A percentile compares a stretch with the other conserved stretches of the same genome.
Conservation (phyloP, 2,888 invertebrate genomes). For the Athetis lepigone region DNA sequence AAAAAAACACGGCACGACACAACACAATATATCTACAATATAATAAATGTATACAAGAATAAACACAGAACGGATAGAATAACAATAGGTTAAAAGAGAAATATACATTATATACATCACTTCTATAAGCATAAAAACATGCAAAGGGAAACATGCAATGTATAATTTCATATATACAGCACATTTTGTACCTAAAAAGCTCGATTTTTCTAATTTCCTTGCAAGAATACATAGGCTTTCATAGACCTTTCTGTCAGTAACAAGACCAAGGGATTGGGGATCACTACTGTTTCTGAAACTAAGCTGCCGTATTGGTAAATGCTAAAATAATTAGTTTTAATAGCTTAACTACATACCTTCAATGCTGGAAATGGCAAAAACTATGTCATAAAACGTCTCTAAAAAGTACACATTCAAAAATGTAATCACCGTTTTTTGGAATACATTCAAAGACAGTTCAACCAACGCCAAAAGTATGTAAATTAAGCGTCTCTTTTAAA, state of each 20-base stretch:
- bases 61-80: background rate
- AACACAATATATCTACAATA: slow-evolving; percentile 31
- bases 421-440: slow-evolving; percentile 1
- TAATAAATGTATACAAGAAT: slow-evolving; percentile 28
- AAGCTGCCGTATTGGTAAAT: slow-evolving; percentile 91
- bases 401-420: slow-evolving; percentile 9
- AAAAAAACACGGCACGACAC: slow-evolving; percentile 48
- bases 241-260: slow-evolving; percentile 47
- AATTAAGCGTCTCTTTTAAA: slow-evolving; percentile 73
- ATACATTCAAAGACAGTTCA: slow-evolving; percentile 30
- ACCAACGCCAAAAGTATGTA: slow-evolving; percentile 85
- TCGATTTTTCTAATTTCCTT: slow-evolving; percentile 58
- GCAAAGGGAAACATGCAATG: slow-evolving; percentile 54
- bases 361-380: slow-evolving; percentile 69
- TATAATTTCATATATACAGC: slow-evolving; percentile 33
- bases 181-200: slow-evolving; percentile 57
- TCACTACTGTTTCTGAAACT: slow-evolving; percentile 77
- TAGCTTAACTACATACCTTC: slow-evolving; percentile 83
- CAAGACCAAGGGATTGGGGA: slow-evolving; percentile 74
- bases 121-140: slow-evolving; percentile 50
- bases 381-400: slow-evolving; percentile 15
- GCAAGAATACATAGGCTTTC: slow-evolving; percentile 42
- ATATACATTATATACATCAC: slow-evolving; percentile 39
- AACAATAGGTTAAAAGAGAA: slow-evolving; percentile 33
- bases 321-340: slow-evolving; percentile 82